A percentile compares a stretch with the other conserved stretches of the same genome.
Evolutionary conservation across 1,140 invertebrate species (phyloP).

Genomic region (Danaus melanippus): DNA sequence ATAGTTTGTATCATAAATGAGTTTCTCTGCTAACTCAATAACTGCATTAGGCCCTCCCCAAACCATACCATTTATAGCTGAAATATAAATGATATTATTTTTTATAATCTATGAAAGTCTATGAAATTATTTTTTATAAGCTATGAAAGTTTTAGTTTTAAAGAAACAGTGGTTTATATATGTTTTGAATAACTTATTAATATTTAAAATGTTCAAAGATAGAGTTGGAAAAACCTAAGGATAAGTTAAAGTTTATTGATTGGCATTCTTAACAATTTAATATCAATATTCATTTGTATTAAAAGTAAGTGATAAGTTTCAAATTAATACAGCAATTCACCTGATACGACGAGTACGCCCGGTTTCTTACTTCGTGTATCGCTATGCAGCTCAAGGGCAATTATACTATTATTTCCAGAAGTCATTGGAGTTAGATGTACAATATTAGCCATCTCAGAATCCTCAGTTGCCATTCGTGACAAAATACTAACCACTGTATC

Average conservation of each 20-base stretch:
- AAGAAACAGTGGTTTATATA: too few relatives aligned
- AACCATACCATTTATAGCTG: constrained; percentile 52
- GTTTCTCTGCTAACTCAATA: constrained; percentile 46
- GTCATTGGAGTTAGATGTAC: constrained; percentile 35
- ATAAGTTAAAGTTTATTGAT: too few relatives aligned
- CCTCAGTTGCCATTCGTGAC: constrained; percentile 26
- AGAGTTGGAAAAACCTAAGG: too few relatives aligned
- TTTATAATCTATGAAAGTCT: background rate
- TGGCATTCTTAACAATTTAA: too few relatives aligned
- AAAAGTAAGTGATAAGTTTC: too few relatives aligned
- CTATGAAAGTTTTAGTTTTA: too few relatives aligned
- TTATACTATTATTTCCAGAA: constrained; percentile 36
- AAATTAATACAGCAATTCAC: too few relatives aligned
- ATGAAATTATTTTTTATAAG: background rate
- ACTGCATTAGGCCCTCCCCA: constrained; percentile 53
- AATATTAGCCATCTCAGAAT: constrained; percentile 34
- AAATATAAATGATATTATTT: constrained; percentile 12
- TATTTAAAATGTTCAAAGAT: too few relatives aligned
- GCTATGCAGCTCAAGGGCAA: constrained; percentile 50
- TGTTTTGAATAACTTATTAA: too few relatives aligned
- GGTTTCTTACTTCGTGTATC: constrained; percentile 49
- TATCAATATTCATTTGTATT: too few relatives aligned
- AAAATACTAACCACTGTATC: constrained; percentile 24
- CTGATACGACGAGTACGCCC: constrained; percentile 40
- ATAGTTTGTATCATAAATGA: constrained; percentile 50